Percentiles rank a stretch among this genome's conserved stretches.
These are phyloP conservation scores for Dinoponera quadriceps DNA, from an alignment of 1,140 invertebrate species.

Conservation along the genomic window DNA sequence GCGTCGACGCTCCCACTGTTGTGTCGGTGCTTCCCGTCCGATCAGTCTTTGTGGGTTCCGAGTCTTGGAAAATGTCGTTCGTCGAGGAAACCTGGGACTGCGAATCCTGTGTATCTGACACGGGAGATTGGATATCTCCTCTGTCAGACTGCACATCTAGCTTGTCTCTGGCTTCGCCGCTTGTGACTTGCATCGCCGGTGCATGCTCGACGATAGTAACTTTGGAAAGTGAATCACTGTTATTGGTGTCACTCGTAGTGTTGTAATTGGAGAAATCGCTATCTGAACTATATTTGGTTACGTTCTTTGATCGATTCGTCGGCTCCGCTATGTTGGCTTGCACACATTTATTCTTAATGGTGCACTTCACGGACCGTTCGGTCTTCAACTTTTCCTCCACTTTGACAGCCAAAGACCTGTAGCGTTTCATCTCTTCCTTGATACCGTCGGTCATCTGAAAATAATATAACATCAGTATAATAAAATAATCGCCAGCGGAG, in stretches of 20 bases:
- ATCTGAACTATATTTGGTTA: constrained; percentile 41
- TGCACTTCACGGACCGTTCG: constrained; percentile 52
- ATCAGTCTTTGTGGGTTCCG: constrained; percentile 73
- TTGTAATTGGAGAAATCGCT: constrained; percentile 27
- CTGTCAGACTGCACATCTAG: no score
- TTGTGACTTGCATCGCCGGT: background rate
- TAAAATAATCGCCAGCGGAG: constrained; percentile 50
- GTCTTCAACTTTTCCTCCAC: constrained; percentile 85
- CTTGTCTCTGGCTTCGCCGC: background rate
- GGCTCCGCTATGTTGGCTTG: background rate
- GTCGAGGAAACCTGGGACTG: constrained; percentile 54
- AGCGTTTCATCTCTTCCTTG: constrained; percentile 88
- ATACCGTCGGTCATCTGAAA: constrained; percentile 87
- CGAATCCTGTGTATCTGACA: constrained; percentile 64
- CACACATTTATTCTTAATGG: constrained; percentile 8
- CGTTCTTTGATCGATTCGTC: constrained; percentile 4
- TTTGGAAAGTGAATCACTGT: constrained; percentile 18
- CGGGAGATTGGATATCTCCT: constrained; percentile 12
- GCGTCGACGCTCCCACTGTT: constrained; percentile 63
- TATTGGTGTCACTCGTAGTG: constrained; percentile 33
- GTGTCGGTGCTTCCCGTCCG: constrained; percentile 75
- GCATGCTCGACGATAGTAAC: background rate
- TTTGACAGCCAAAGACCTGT: constrained; percentile 87
- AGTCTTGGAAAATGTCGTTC: constrained; percentile 61
- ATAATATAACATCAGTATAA: constrained; percentile 21